Evolutionary conservation across 1,140 invertebrate genomes (phyloP).

Genomic region (Bombus huntii): DNA sequence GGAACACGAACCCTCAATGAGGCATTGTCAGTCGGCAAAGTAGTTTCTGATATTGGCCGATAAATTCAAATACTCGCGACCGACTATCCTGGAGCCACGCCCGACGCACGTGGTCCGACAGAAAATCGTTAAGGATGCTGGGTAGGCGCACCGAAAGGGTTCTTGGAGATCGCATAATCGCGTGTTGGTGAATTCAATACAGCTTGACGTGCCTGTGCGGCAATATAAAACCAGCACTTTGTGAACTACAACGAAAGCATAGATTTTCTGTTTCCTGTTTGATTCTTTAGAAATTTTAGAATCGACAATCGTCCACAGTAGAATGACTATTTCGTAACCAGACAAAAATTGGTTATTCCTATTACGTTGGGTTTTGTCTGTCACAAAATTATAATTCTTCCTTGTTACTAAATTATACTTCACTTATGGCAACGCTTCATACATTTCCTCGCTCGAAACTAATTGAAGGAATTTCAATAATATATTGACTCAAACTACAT

Average conservation of each 20-base stretch:
- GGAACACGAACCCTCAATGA: slow-evolving; percentile 61
- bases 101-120: slow-evolving; percentile 69
- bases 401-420: not conserved
- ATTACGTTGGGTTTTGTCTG: not conserved
- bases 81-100: slow-evolving; percentile 62
- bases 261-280: not conserved
- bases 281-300: not conserved
- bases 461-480: not conserved
- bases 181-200: not conserved
- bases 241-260: not conserved
- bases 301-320: no score
- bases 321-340: not conserved
- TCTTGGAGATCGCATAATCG: slow-evolving; percentile 47
- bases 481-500: not conserved
- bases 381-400: no score
- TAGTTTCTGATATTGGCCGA: slow-evolving; percentile 72
- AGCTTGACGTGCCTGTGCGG: not conserved
- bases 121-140: slow-evolving; percentile 74
- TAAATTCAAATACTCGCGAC: slow-evolving; percentile 70
- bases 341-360: not conserved
- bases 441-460: not conserved
- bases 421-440: not conserved
- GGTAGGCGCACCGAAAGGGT: slow-evolving; percentile 46
- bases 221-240: not conserved
- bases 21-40: slow-evolving; percentile 70